These are phyloP conservation scores for Sicus ferrugineus DNA, from an alignment of 2,888 invertebrate species.

Conservation along the genomic window DNA sequence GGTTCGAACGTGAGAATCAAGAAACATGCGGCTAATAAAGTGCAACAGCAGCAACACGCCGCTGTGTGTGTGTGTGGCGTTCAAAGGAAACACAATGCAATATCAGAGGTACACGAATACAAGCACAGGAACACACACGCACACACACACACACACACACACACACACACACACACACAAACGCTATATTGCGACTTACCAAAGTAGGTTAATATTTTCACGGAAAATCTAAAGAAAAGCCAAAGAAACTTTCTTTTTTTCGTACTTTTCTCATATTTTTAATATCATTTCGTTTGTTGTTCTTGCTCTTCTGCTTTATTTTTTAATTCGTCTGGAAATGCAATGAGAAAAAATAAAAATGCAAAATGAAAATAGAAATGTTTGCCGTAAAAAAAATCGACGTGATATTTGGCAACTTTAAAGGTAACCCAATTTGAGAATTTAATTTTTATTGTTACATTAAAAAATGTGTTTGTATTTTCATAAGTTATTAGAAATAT, in stretches of 20 bases:
- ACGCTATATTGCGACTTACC: constrained; percentile 28
- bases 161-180: constrained; percentile 21
- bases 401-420: not conserved
- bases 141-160: constrained; percentile 23
- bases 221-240: constrained; percentile 34
- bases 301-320: not conserved
- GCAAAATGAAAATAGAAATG: no score
- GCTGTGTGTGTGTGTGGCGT: constrained; percentile 9
- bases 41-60: not conserved
- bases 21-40: constrained; percentile 29
- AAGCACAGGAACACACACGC: not conserved
- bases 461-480: not conserved
- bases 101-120: not conserved
- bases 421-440: no score
- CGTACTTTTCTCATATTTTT: constrained; percentile 27
- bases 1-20: constrained; percentile 29
- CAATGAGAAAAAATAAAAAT: no score
- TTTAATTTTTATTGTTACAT: no score
- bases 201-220: constrained; percentile 41
- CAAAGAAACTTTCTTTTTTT: constrained; percentile 45
- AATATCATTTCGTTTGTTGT: constrained; percentile 2
- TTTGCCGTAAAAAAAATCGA: no score
- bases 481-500: no score
- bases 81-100: constrained; percentile 32
- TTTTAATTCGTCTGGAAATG: constrained; percentile 11